Evolutionary conservation across 1,140 invertebrate species (phyloP), one percentile per base, ranked within the genome.

Genomic region (Elymnias hypermnestra): DNA sequence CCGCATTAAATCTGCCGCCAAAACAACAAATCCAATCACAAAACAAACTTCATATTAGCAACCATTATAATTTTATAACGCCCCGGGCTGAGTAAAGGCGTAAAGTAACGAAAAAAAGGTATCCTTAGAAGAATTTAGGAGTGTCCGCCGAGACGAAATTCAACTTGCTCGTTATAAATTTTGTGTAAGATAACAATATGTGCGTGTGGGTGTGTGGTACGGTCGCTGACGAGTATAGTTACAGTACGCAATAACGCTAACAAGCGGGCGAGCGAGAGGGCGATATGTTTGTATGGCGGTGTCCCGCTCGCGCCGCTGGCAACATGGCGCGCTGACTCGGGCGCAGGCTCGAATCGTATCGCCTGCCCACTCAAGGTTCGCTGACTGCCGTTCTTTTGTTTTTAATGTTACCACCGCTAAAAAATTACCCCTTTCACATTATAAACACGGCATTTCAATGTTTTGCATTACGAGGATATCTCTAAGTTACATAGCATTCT

Each of bases 301-400:
- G 48, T 84, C 76, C 47, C 65, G 19, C n/a, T 83, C 58, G 36
- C 45, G 63, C 75, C 63, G 62, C 60, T 70, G 65, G 72, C 77
- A 85, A 83, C 78, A 85, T 85, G 82, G 82, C 81, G 81, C 75
- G 75, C 72, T 72, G 71, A 82, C 78, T 84, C 81, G 67, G 79
- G 79, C 75, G 81, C 83, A 85, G 79, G 81, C 79, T 86, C 83
- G 81, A 85, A 83, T 83, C 82, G 75, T 86, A 86, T 86, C 82
- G 83, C 83, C 85, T 86, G 83, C 85, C 85, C 85, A 87, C 85
- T 87, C 85, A 86, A 87, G 85, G 85, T 86, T 87, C 85, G 85
- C 83, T 86, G 83, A 87, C 85, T 87, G 83, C 77, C 83, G 83
- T 86, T 86, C 85, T 87, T 87, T 87, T 87, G 85, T 87, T 83